phyloP scores from a whole-genome alignment of 2,113 vertebrate genomes.

The Pteruthius melanotis region DNA sequence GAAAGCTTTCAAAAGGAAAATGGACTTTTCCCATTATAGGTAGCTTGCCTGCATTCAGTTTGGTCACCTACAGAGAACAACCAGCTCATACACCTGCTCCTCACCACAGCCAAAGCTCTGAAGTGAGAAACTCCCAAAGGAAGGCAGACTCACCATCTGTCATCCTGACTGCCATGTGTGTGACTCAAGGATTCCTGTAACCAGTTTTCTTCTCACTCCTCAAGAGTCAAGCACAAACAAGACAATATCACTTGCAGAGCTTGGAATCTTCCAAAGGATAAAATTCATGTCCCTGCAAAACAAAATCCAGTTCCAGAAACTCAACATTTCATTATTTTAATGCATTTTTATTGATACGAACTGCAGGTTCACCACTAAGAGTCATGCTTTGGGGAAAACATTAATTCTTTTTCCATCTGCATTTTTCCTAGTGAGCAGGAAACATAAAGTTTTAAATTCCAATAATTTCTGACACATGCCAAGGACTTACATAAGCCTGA shows the following conservation, averaged over 20 bases:
- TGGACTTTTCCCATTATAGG: neutral
- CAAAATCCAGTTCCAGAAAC: neutral
- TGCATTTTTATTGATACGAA: neutral
- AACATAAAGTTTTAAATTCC: neutral
- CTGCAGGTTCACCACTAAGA: neutral
- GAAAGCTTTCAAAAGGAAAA: neutral
- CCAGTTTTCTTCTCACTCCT: neutral
- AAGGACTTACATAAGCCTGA: neutral
- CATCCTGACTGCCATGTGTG: neutral
- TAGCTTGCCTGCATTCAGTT: neutral
- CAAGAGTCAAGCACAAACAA: neutral
- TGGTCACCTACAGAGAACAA: neutral
- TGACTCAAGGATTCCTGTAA: neutral
- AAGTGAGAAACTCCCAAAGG: neutral
- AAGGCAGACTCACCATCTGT: neutral
- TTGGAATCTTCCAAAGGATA: neutral
- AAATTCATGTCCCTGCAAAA: neutral
- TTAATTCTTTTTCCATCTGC: neutral
- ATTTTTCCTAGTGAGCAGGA: neutral
- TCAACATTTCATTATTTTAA: neutral
- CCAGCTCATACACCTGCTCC: neutral
- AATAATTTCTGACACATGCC: neutral
- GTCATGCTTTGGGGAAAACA: neutral
- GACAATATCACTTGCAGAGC: neutral
- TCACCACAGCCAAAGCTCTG: neutral